Conservation (phyloP, 2,797 vertebrate genomes). For the Helarctos malayanus region DNA sequence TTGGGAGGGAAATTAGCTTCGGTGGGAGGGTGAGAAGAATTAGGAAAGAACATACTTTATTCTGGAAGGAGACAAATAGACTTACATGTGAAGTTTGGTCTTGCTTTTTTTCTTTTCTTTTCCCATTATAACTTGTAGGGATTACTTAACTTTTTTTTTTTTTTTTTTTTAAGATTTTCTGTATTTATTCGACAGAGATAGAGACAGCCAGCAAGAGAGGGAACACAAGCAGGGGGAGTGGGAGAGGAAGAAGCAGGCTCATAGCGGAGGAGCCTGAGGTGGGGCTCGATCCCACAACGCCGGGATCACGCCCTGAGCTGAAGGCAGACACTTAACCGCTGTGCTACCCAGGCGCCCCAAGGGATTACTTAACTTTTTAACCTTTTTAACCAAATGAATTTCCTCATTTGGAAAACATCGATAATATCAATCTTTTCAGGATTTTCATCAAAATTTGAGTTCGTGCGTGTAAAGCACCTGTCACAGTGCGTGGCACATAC, state of each 20-base stretch:
- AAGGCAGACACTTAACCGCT: no score
- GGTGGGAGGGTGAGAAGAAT: not conserved
- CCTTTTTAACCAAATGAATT: not conserved
- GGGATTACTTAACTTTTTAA: not conserved
- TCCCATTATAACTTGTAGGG: not conserved
- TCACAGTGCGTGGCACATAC: not conserved
- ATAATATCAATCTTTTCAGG: not conserved
- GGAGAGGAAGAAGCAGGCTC: no score
- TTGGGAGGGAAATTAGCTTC: not conserved
- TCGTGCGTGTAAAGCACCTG: not conserved
- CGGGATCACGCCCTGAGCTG: no score
- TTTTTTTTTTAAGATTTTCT: no score
- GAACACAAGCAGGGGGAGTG: no score
- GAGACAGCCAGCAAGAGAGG: no score
- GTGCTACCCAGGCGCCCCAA: no score
- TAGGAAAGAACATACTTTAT: slow-evolving; percentile 42
- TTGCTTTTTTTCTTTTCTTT: not conserved
- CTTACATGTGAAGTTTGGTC: not conserved
- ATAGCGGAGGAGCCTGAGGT: no score
- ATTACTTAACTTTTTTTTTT: not conserved
- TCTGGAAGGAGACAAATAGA: slow-evolving; percentile 23
- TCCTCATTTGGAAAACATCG: slow-evolving; percentile 56
- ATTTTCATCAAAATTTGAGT: slow-evolving; percentile 12
- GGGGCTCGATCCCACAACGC: no score
- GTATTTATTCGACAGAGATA: no score